Evolutionary conservation across 1,140 invertebrate genomes (phyloP).

Genomic region (Caenorhabditis elegans): DNA sequence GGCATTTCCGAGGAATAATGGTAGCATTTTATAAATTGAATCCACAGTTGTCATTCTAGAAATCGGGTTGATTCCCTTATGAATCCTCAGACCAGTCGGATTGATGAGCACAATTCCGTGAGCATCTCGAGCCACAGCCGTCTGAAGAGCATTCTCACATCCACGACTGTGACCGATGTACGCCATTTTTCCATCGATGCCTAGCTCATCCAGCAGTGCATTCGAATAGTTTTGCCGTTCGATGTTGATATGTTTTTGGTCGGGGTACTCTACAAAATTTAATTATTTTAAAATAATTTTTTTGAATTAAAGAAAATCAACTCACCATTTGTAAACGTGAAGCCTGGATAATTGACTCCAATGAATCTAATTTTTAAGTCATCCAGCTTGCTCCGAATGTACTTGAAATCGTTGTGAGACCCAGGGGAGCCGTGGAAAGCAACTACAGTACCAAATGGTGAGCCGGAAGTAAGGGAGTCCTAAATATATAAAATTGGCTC

Average conservation of each 20-base stretch:
- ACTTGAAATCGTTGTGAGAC: slow-evolving; percentile 37
- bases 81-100: slow-evolving; percentile 39
- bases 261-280: not conserved
- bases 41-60: slow-evolving; percentile 13
- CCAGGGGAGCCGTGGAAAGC: slow-evolving; percentile 30
- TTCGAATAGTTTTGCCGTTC: slow-evolving; percentile 12
- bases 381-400: not conserved
- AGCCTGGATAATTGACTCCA: slow-evolving; percentile 31
- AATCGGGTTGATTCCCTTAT: slow-evolving; percentile 37
- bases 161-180: slow-evolving; percentile 38
- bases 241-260: not conserved
- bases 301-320: no score
- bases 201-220: not conserved
- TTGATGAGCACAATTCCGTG: slow-evolving; percentile 34
- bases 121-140: not conserved
- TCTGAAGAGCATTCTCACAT: slow-evolving; percentile 40
- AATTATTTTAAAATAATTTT: no score
- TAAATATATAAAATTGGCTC: no score
- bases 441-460: not conserved
- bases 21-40: not conserved
- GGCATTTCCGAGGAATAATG: not conserved
- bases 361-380: slow-evolving; percentile 2
- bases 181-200: not conserved
- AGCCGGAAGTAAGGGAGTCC: slow-evolving; percentile 3
- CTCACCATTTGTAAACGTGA: slow-evolving; percentile 4